phyloP scores from a whole-genome alignment of 2,888 invertebrate species.

The Dicyrtomina minuta region DNA sequence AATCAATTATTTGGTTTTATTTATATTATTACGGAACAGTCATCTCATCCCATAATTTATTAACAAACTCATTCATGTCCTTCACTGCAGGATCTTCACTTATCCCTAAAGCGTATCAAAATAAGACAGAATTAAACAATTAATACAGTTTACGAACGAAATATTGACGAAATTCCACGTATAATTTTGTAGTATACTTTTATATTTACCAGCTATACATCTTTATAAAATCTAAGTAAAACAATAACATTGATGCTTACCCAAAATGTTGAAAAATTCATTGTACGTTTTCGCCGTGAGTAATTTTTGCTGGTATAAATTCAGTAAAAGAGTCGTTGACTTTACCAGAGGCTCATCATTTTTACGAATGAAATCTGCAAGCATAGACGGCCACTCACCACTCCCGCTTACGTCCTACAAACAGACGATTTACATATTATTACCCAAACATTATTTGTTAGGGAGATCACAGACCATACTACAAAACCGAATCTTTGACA shows the following conservation, averaged over 20 bases:
- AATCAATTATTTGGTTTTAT: no score
- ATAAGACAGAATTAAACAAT: no score
- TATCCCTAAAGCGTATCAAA: constrained; percentile 46
- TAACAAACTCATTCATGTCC: constrained; percentile 32
- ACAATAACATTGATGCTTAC: constrained; percentile 56
- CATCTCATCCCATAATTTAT: constrained; percentile 32
- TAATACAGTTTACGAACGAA: no score
- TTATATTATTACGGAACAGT: not conserved
- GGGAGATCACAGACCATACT: not conserved
- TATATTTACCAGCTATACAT: no score
- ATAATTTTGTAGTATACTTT: no score
- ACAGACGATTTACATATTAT: no score
- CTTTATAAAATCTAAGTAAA: not conserved
- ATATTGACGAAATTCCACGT: no score
- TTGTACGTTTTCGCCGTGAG: constrained; percentile 84
- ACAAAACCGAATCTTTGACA: constrained; percentile 48
- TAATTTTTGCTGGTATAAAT: constrained; percentile 81
- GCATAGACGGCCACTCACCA: constrained; percentile 83
- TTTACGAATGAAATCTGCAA: constrained; percentile 90
- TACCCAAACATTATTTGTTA: no score
- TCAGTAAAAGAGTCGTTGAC: constrained; percentile 78
- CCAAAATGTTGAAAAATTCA: constrained; percentile 91
- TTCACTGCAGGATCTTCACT: constrained; percentile 39
- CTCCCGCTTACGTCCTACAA: constrained; percentile 60
- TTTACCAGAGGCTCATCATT: constrained; percentile 90